Conservation (phyloP, 53 echinoderm and acorn worm species). For the Echinarachnius parma region DNA sequence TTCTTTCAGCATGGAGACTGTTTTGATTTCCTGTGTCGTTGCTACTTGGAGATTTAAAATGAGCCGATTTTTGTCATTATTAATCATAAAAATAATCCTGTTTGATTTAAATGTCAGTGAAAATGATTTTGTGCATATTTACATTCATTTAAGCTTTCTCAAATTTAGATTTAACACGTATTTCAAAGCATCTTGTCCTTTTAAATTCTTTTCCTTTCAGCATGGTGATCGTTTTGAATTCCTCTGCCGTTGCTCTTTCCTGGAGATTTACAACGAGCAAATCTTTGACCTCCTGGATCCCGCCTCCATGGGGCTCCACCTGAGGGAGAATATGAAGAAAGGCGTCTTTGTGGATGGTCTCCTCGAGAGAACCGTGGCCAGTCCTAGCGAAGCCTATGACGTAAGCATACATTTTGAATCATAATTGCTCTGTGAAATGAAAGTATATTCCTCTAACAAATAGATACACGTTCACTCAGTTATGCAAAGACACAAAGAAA, state of each 20-base stretch:
- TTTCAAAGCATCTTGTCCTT: background rate
- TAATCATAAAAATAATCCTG: too few species aligned
- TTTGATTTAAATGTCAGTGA: background rate
- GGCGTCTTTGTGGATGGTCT: constrained; percentile 95
- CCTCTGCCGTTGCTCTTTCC: constrained; percentile 81
- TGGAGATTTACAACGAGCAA: constrained; percentile 97
- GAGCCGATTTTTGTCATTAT: background rate
- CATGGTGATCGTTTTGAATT: constrained; percentile 93
- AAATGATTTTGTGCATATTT: background rate
- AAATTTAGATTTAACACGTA: background rate
- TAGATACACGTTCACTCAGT: too few species aligned
- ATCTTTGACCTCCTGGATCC: constrained; percentile 88
- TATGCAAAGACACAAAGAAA: too few species aligned
- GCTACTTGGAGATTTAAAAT: background rate
- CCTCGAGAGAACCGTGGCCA: constrained; percentile 71
- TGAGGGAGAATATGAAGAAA: constrained; percentile 91
- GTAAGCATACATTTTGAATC: too few species aligned
- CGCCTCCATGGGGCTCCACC: constrained; percentile 81
- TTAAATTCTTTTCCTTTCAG: constrained; percentile 40
- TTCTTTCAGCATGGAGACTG: background rate
- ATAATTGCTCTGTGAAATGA: too few species aligned
- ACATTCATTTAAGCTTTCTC: background rate
- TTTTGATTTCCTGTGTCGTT: background rate
- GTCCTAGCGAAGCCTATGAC: constrained; percentile 75
- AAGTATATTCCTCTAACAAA: too few species aligned